Evolutionary conservation across 2,797 vertebrate species (phyloP), one percentile per base, ranked within the genome.

Genomic region (Coregonus suidteri): DNA sequence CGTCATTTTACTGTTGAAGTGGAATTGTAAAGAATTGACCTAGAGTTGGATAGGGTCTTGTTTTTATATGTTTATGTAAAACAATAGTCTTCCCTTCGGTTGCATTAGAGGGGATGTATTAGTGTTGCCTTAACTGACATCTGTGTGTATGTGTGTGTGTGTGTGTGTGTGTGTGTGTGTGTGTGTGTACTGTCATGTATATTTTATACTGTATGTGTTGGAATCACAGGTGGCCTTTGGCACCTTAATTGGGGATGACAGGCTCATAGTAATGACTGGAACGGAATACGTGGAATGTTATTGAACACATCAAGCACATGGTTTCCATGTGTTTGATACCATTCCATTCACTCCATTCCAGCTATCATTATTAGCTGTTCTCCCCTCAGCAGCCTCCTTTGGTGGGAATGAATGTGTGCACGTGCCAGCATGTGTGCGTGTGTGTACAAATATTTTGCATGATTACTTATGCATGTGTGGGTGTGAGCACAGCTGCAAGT

Each of bases 71-170:
- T 53, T 47, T 11, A 41, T 47, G 20, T 11, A 6, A 18, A 47
- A 47, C 41, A 47, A 47, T 47, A 47, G 41, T 25, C 2, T 41
- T n/a, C 82, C 75, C 86, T 69, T 76, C 81, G 81, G 65, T 72
- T 88, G 83, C 81, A 85, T 89, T 87, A 86, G 73, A 15, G 15
- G 15, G 15, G 9, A 15, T 30, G 62, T 64, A 20, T 72, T 51
- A 53, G 78, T 35, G 78, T 75, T 77, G 80, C 62, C 64, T 13
- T 71, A 51, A 30, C 16, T 72, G 54, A 31, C 64, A 25, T 41
- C 56, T 64, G 9, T 59, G 37, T 7, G 35, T 66, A 54, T 64
- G 65, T 74, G 56, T 11, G 47, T 37, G 31, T 13, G 14, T 25
- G 76, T 37, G 25, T 54, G 56, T 83, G 47, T 53, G 41, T 69